Evolutionary conservation across 2,888 invertebrate genomes (phyloP).

Genomic region (Masnerella sp.): DNA sequence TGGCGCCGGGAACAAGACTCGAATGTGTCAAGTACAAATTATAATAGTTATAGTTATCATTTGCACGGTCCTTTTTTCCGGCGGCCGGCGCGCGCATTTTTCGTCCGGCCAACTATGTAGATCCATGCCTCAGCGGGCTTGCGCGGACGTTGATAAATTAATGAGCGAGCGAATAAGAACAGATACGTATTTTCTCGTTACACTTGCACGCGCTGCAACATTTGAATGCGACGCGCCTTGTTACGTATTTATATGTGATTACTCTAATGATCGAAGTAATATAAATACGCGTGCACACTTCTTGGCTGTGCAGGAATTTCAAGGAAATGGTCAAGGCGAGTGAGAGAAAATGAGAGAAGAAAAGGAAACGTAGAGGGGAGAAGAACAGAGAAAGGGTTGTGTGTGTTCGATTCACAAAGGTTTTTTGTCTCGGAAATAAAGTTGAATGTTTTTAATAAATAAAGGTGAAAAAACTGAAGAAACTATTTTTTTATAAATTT

Average conservation of each 20-base stretch:
- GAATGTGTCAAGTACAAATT: conserved; percentile 58
- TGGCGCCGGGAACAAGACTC: conserved; percentile 20
- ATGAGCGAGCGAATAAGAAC: conserved; percentile 54
- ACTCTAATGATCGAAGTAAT: conserved; percentile 57
- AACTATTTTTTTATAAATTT: no score
- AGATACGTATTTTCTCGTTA: conserved; percentile 56
- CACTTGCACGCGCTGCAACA: conserved; percentile 52
- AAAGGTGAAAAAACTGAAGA: no score
- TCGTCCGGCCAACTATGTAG: conserved; percentile 34
- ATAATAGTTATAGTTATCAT: conserved; percentile 54
- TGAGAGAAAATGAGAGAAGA: no score
- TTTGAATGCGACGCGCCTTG: conserved; percentile 55
- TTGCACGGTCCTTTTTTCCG: conserved; percentile 30
- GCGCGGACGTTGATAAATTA: conserved; percentile 55
- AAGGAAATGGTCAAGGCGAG: conserved; percentile 58
- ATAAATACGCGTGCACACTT: conserved; percentile 54
- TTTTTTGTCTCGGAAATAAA: no score
- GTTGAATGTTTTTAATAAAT: no score
- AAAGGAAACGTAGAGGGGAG: no score
- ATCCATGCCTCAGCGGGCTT: conserved; percentile 41
- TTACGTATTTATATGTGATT: conserved; percentile 54
- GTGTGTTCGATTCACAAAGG: no score
- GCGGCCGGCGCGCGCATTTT: conserved; percentile 16
- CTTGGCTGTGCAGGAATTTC: conserved; percentile 47
- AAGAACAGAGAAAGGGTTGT: no score